Conservation (phyloP, 2,888 invertebrate species). For the Camponotus fellah region DNA sequence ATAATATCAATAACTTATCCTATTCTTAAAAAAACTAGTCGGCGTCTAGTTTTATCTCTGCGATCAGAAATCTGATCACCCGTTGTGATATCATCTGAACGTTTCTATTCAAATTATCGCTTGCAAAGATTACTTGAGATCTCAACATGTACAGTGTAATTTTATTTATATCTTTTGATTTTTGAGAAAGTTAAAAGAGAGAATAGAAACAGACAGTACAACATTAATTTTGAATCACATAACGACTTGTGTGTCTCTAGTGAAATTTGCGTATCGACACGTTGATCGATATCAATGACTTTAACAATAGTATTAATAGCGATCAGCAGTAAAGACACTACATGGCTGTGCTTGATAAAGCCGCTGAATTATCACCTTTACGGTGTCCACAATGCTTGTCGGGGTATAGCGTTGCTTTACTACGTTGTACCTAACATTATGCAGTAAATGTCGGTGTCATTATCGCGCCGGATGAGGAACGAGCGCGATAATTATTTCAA, state of each 20-base stretch:
- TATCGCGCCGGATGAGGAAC: slow-evolving; percentile 40
- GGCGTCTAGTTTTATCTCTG: background rate
- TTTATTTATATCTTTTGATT: background rate
- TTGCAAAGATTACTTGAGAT: background rate
- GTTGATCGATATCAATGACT: slow-evolving; percentile 67
- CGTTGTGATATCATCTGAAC: background rate
- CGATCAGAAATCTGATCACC: background rate
- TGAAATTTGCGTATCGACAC: slow-evolving; percentile 56
- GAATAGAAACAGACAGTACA: slow-evolving; percentile 12
- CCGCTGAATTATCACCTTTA: slow-evolving; percentile 71
- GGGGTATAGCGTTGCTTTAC: slow-evolving; percentile 59
- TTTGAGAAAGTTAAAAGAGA: background rate
- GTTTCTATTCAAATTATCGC: slow-evolving; percentile 19
- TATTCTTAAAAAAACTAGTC: slow-evolving; percentile 20
- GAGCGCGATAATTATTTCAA: slow-evolving; percentile 8
- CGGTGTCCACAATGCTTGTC: slow-evolving; percentile 57
- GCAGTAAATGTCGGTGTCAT: slow-evolving; percentile 53
- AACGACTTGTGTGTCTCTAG: slow-evolving; percentile 17
- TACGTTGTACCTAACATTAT: slow-evolving; percentile 58
- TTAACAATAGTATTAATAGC: slow-evolving; percentile 70
- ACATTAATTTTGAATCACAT: slow-evolving; percentile 54
- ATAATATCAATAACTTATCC: slow-evolving; percentile 1
- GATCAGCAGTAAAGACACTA: slow-evolving; percentile 68
- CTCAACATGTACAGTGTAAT: background rate
- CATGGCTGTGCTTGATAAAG: slow-evolving; percentile 69